These are phyloP conservation scores for Trisateles emortualis DNA, from an alignment of 2,888 invertebrate species.

Conservation along the genomic window DNA sequence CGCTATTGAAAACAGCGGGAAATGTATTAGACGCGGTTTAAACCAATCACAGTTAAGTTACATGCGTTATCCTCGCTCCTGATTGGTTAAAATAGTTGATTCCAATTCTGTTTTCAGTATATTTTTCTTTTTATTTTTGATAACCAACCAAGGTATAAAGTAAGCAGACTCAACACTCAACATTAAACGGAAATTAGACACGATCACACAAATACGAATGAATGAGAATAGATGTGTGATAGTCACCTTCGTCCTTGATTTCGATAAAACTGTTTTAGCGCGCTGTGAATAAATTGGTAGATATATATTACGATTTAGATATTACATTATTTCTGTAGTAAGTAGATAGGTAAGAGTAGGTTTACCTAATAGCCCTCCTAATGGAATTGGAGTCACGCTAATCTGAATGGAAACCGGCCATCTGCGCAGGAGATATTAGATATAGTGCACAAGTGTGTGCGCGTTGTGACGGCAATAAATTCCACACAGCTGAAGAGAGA, in stretches of 20 bases:
- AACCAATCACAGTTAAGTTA: slow-evolving; percentile 29
- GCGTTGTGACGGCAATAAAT: too few species aligned
- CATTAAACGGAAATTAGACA: slow-evolving; percentile 31
- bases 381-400: too few species aligned
- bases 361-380: too few species aligned
- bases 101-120: slow-evolving; percentile 25
- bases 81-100: slow-evolving; percentile 20
- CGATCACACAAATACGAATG: slow-evolving; percentile 24
- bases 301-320: background rate
- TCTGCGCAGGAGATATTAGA: too few species aligned
- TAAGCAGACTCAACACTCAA: slow-evolving; percentile 38
- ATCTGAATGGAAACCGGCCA: too few species aligned
- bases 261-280: slow-evolving; percentile 8
- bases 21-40: slow-evolving; percentile 45
- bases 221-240: slow-evolving; percentile 14
- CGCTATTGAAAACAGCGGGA: slow-evolving; percentile 38
- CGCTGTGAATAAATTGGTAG: slow-evolving; percentile 3
- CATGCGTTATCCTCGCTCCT: slow-evolving; percentile 6
- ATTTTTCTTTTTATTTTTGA: slow-evolving; percentile 31
- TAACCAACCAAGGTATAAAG: slow-evolving; percentile 13
- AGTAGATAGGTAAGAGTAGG: too few species aligned
- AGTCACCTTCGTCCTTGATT: slow-evolving; percentile 4
- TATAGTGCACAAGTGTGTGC: too few species aligned
- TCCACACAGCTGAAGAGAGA: too few species aligned
- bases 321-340: background rate